These are phyloP conservation scores for Indri indri DNA, from an alignment of 2,113 vertebrate genomes.

Conservation along the genomic window DNA sequence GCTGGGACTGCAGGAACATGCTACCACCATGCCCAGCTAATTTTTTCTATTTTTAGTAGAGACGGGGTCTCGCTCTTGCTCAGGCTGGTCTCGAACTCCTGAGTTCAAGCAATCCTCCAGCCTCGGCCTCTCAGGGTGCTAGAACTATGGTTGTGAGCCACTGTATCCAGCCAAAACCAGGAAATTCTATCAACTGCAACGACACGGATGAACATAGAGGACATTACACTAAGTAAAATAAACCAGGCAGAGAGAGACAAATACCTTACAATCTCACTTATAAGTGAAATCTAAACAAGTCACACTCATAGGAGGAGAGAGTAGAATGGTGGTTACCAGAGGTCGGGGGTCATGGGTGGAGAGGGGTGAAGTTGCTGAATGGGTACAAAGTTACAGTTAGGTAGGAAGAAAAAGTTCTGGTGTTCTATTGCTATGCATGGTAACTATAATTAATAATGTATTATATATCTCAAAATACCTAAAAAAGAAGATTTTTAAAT, in stretches of 20 bases:
- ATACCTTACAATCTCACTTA: not conserved
- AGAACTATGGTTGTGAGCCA: too few species aligned
- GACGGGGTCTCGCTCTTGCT: too few species aligned
- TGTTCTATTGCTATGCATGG: not conserved
- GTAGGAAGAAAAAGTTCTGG: too few species aligned
- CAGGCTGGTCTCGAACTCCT: too few species aligned
- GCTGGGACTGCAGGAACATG: too few species aligned
- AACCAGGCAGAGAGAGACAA: not conserved
- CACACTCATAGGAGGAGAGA: not conserved
- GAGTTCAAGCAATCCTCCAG: too few species aligned
- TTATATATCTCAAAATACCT: not conserved
- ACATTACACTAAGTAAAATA: not conserved
- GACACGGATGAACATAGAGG: not conserved
- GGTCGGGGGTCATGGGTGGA: too few species aligned
- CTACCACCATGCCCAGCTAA: rapidly evolving
- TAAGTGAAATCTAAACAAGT: not conserved
- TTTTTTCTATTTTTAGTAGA: too few species aligned
- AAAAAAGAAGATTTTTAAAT: not conserved
- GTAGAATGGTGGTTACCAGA: not conserved
- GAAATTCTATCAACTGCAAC: not conserved
- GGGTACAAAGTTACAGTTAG: not conserved
- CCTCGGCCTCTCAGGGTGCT: too few species aligned
- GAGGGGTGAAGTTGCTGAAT: not conserved
- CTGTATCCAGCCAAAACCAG: too few species aligned
- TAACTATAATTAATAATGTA: not conserved